Evolutionary conservation across 2,113 vertebrate genomes (phyloP), one percentile per base, ranked within the genome.

Genomic region (Pteropus alecto): DNA sequence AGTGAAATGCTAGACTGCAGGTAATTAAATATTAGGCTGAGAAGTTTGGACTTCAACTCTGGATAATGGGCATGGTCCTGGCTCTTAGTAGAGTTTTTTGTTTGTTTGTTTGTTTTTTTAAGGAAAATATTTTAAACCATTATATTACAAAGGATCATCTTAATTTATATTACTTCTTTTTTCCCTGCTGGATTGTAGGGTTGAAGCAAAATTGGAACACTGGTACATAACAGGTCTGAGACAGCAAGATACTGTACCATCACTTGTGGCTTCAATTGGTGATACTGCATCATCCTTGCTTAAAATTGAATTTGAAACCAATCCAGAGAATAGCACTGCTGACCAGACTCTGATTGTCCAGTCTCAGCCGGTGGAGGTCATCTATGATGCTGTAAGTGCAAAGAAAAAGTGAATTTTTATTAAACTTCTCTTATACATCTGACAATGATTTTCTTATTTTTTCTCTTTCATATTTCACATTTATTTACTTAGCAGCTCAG

Each of bases 301-400:
- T 46, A 98, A 98, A 18, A 98, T 99, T 6, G 98, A 98, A 78
- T 99, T 99, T 94, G 99, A 99, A 98, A 83, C 98, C 35, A 99
- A 99, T 95, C 99, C 99, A 0, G 99, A 99, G 83, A 98, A 98
- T 46, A 99, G 98, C 41, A 10, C 96, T 0, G 99, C 99, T 10
- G 99, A 99, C 98, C 99, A 99, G 98, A 99, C 99, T 35, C 98
- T 99, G 60, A 70, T 96, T 0, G 98, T 99, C 38, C 98, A 99
- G 86, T 99, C 99, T 0, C 99, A 99, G 97, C 99, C 99, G 3
- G 99, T 99, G 78, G 99, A 99, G 98, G 99, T 99, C 60, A 99
- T 99, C 97, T 99, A 99, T 0, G 99, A 99, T 91, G 99, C 99
- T 35, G 99, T 99, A 98, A 98, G 99, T 99, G 68, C 21, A 22